Percentiles rank a stretch among this genome's conserved stretches.
phyloP scores from a whole-genome alignment of 1,140 invertebrate species.

The Subanguina moxae region DNA sequence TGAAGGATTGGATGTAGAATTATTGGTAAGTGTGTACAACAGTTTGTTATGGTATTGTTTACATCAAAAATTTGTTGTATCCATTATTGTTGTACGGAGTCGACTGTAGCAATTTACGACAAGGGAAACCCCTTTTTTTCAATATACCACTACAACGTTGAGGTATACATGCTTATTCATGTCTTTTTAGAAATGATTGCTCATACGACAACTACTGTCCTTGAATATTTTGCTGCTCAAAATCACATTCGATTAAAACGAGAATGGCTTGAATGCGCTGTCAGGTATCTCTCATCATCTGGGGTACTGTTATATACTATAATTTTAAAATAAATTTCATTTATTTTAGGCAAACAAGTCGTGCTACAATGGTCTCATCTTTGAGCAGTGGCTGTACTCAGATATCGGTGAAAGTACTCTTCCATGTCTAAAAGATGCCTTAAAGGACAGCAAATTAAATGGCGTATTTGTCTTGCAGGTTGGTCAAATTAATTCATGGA shows the following conservation, averaged over 20 bases:
- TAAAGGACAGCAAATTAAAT: neutral
- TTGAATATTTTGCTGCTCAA: neutral
- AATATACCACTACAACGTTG: too few relatives aligned
- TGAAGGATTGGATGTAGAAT: too few relatives aligned
- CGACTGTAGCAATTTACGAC: too few relatives aligned
- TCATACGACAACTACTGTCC: neutral
- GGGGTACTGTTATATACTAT: neutral
- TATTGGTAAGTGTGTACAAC: too few relatives aligned
- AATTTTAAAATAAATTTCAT: neutral
- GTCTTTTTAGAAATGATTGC: too few relatives aligned
- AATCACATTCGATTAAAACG: neutral
- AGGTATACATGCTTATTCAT: too few relatives aligned
- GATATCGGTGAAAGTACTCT: conserved; percentile 4
- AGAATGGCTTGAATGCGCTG: conserved; percentile 1
- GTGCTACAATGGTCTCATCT: neutral
- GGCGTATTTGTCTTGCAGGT: neutral
- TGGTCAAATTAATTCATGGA: too few relatives aligned
- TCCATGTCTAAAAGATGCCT: neutral
- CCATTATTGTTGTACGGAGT: too few relatives aligned
- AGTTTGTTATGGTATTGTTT: too few relatives aligned
- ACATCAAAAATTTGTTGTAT: too few relatives aligned
- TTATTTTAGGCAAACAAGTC: neutral
- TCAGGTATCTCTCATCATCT: neutral
- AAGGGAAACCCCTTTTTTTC: too few relatives aligned
- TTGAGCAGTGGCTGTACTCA: neutral